These are phyloP conservation scores for Drosophila micromelanica DNA, from an alignment of 1,140 invertebrate species.

Conservation along the genomic window DNA sequence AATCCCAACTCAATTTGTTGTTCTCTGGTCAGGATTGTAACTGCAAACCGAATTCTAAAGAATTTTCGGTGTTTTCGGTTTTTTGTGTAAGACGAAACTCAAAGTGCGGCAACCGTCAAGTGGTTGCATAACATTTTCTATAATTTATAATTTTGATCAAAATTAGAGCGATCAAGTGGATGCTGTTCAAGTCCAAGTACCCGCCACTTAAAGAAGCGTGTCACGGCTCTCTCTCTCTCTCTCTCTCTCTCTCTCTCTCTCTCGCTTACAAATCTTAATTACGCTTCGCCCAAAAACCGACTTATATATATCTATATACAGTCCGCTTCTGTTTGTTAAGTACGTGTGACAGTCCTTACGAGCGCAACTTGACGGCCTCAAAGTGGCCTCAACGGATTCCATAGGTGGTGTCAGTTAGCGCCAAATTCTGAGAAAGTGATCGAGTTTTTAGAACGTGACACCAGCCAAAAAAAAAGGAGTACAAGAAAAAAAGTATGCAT, in stretches of 20 bases:
- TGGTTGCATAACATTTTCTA: conserved; percentile 59
- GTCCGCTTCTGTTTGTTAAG: conserved; percentile 19
- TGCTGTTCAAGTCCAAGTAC: conserved; percentile 7
- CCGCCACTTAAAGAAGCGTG: conserved; percentile 35
- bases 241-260: too few relatives aligned
- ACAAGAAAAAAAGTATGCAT: too few relatives aligned
- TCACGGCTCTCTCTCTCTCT: too few relatives aligned
- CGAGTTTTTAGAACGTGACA: conserved; percentile 6
- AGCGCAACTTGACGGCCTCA: conserved; percentile 15
- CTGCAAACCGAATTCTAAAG: conserved; percentile 54
- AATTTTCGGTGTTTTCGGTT: not conserved
- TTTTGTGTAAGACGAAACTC: conserved; percentile 67
- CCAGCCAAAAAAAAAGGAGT: not conserved
- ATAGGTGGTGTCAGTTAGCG: conserved; percentile 60
- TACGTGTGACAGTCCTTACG: conserved; percentile 33
- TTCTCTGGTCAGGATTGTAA: conserved; percentile 31
- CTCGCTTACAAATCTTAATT: not conserved
- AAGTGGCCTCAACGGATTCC: too few relatives aligned
- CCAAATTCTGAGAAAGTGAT: conserved; percentile 55
- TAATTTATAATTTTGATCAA: conserved; percentile 77
- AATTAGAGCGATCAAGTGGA: conserved; percentile 71
- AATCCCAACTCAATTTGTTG: conserved; percentile 76
- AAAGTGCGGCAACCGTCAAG: conserved; percentile 58
- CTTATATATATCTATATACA: not conserved
- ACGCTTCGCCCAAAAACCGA: not conserved